A percentile compares a stretch with the other conserved stretches of the same genome.
Conservation (phyloP, 1,140 invertebrate species). For the Lordiphosa stackelbergi region DNA sequence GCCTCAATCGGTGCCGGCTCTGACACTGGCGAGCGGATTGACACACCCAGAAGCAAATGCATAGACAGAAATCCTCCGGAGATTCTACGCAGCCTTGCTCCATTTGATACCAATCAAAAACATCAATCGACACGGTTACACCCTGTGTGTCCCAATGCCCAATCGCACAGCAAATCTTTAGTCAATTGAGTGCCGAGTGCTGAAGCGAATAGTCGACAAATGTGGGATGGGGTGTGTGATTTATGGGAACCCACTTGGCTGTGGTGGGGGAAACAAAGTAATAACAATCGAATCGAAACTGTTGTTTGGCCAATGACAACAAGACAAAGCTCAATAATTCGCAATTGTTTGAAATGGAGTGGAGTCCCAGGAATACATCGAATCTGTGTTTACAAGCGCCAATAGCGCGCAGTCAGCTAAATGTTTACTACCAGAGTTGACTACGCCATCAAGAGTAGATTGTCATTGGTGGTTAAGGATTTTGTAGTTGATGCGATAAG, state of each 20-base stretch:
- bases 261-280: constrained; percentile 18
- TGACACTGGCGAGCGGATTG: constrained; percentile 35
- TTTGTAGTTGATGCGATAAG: background rate
- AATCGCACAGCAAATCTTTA: constrained; percentile 20
- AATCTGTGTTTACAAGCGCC: background rate
- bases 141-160: background rate
- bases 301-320: constrained; percentile 33
- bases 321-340: constrained; percentile 10
- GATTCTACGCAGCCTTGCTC: constrained; percentile 13
- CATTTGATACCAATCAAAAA: constrained; percentile 49
- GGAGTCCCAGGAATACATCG: background rate
- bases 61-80: constrained; percentile 34
- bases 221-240: constrained; percentile 17
- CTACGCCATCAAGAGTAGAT: no score
- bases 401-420: constrained; percentile 4
- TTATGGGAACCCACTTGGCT: constrained; percentile 2
- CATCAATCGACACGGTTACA: constrained; percentile 29
- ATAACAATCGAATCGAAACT: constrained; percentile 26
- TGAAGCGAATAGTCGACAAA: constrained; percentile 38
- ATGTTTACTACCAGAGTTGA: background rate
- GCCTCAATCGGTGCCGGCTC: constrained; percentile 14
- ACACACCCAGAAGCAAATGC: constrained; percentile 22
- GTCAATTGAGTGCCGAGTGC: constrained; percentile 40
- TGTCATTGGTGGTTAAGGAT: no score
- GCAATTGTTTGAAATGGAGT: constrained; percentile 12